Percentiles rank a stretch among this genome's conserved stretches.
These are phyloP conservation scores for Petrocephalus sullivani DNA, from an alignment of 2,797 vertebrate genomes.

Conservation along the genomic window DNA sequence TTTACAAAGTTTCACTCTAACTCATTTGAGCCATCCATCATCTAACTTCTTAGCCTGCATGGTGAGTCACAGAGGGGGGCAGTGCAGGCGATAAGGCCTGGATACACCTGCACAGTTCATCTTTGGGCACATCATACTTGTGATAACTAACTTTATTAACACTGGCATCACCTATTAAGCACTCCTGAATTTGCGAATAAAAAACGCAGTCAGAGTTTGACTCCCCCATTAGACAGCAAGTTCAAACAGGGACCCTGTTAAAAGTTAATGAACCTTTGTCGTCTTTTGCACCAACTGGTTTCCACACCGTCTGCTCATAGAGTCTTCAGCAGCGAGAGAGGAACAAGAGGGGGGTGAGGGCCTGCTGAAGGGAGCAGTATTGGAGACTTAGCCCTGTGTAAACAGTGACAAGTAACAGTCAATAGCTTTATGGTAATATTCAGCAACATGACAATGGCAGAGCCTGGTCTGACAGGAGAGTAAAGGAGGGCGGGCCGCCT, in stretches of 20 bases:
- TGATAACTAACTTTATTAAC: conserved; percentile 73
- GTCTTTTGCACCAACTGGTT: conserved; percentile 37
- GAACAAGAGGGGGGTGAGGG: conserved; percentile 10
- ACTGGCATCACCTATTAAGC: conserved; percentile 50
- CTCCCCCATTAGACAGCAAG: conserved; percentile 60
- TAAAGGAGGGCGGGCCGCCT: conserved; percentile 69
- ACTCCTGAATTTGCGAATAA: conserved; percentile 59
- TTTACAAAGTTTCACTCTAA: background rate
- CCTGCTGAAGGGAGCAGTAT: background rate
- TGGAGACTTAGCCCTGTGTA: conserved; percentile 28
- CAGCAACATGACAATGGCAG: conserved; percentile 51
- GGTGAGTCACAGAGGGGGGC: background rate
- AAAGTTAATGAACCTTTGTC: conserved; percentile 47
- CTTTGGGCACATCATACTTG: conserved; percentile 51
- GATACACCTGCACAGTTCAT: background rate
- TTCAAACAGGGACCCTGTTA: conserved; percentile 52
- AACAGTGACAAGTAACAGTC: conserved; percentile 36
- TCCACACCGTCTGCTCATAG: conserved; percentile 30
- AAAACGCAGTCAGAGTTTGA: conserved; percentile 56
- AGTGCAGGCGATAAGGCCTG: background rate
- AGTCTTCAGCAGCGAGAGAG: conserved; percentile 23
- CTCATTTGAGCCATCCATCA: background rate
- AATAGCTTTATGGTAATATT: conserved; percentile 40
- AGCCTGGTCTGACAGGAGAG: conserved; percentile 46
- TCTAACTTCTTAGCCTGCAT: background rate